phyloP scores from a whole-genome alignment of 2,113 vertebrate species.

The Varanus salvator region DNA sequence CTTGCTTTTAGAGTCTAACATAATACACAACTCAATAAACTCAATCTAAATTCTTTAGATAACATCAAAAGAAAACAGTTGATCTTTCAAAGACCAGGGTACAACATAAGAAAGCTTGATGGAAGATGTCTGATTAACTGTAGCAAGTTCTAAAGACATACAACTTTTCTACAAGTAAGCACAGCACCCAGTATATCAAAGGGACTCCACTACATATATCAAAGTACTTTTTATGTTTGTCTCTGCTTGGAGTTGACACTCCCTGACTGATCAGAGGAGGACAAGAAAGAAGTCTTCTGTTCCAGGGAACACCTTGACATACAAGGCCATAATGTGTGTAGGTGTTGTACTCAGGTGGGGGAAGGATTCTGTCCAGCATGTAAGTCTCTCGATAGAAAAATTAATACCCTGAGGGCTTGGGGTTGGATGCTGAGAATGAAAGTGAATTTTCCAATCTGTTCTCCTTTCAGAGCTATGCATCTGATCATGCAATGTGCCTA shows the following conservation, averaged over 20 bases:
- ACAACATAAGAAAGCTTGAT: neutral
- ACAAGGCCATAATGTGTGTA: neutral
- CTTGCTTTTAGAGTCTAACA: neutral
- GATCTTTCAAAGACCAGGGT: neutral
- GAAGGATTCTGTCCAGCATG: neutral
- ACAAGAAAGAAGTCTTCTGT: neutral
- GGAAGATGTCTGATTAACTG: neutral
- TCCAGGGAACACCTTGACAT: too few species aligned
- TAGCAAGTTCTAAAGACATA: neutral
- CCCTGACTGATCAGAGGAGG: neutral
- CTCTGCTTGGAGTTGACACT: neutral
- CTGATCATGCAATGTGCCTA: neutral
- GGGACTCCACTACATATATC: neutral
- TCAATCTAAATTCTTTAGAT: constrained; percentile 2
- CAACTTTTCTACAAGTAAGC: too few species aligned
- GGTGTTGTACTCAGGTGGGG: neutral
- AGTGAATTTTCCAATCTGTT: neutral
- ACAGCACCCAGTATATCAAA: neutral
- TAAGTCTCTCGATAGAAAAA: neutral
- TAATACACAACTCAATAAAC: neutral
- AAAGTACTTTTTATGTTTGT: neutral
- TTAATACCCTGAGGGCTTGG: neutral
- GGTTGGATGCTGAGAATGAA: neutral
- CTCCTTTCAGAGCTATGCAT: neutral
- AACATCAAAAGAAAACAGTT: neutral